Conservation (phyloP, 1,140 invertebrate genomes). For the Mya arenaria region DNA sequence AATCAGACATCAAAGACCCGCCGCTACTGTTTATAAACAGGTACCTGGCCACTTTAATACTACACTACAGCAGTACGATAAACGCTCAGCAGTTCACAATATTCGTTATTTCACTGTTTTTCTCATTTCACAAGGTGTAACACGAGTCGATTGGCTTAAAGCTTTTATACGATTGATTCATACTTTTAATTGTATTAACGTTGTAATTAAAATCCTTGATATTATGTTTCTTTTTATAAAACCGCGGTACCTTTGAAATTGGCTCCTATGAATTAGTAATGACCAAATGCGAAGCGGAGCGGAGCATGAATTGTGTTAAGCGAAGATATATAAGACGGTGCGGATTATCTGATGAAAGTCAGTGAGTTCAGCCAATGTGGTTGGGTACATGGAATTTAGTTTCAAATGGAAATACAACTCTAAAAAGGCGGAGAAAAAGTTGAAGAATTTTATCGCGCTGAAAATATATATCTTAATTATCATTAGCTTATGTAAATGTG, state of each 20-base stretch:
- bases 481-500: not conserved
- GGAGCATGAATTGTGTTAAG: not conserved
- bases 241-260: slow-evolving; percentile 36
- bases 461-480: not conserved
- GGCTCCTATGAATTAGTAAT: slow-evolving; percentile 15
- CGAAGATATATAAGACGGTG: not conserved
- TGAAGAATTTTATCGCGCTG: not conserved
- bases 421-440: not conserved
- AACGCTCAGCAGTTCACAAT: not conserved
- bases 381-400: not conserved
- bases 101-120: too few species aligned
- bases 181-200: slow-evolving; percentile 38
- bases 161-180: slow-evolving; percentile 4
- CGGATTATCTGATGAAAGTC: not conserved
- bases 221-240: slow-evolving; percentile 46
- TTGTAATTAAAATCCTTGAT: slow-evolving; percentile 46
- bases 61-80: not conserved
- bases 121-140: too few species aligned
- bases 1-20: not conserved
- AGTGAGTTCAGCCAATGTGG: not conserved
- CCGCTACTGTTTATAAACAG: not conserved
- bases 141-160: not conserved
- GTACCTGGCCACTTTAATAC: not conserved
- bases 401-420: not conserved
- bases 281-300: slow-evolving; percentile 21